These are phyloP conservation scores for Selenia dentaria DNA, from an alignment of 2,888 invertebrate species.

Conservation along the genomic window DNA sequence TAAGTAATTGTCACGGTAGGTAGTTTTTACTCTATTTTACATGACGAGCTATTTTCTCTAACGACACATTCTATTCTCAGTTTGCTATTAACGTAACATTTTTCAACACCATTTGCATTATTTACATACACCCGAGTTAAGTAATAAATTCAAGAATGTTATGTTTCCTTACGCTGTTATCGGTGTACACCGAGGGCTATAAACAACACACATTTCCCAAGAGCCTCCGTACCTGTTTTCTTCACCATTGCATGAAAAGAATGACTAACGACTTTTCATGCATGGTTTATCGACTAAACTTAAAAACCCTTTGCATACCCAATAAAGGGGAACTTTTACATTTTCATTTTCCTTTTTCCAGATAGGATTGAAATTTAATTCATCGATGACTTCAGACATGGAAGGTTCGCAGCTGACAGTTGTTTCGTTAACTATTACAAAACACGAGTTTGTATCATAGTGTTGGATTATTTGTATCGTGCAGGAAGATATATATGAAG, in stretches of 20 bases:
- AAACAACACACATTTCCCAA: slow-evolving; percentile 33
- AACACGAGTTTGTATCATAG: neutral
- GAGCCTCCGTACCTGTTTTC: slow-evolving; percentile 23
- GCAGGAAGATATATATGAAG: neutral
- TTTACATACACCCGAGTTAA: slow-evolving; percentile 25
- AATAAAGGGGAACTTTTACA: slow-evolving; percentile 61
- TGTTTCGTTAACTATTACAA: slow-evolving; percentile 21
- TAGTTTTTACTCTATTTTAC: slow-evolving; percentile 15
- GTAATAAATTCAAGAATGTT: slow-evolving; percentile 33
- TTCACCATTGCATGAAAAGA: slow-evolving; percentile 30
- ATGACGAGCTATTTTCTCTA: slow-evolving; percentile 6
- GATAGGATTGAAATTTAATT: slow-evolving; percentile 56
- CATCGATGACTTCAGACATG: slow-evolving; percentile 60
- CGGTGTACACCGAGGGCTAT: slow-evolving; percentile 28
- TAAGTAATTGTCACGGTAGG: neutral
- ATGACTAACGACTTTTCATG: slow-evolving; percentile 44
- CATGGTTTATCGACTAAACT: slow-evolving; percentile 76
- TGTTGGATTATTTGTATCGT: neutral
- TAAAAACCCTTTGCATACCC: slow-evolving; percentile 61
- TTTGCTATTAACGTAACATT: slow-evolving; percentile 23
- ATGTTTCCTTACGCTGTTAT: slow-evolving; percentile 33
- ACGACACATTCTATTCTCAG: slow-evolving; percentile 26
- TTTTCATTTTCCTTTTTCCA: slow-evolving; percentile 53
- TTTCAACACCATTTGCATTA: slow-evolving; percentile 35
- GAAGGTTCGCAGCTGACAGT: slow-evolving; percentile 53